Evolutionary conservation across 2,113 vertebrate genomes (phyloP).

Genomic region (Pontoporia blainvillei): DNA sequence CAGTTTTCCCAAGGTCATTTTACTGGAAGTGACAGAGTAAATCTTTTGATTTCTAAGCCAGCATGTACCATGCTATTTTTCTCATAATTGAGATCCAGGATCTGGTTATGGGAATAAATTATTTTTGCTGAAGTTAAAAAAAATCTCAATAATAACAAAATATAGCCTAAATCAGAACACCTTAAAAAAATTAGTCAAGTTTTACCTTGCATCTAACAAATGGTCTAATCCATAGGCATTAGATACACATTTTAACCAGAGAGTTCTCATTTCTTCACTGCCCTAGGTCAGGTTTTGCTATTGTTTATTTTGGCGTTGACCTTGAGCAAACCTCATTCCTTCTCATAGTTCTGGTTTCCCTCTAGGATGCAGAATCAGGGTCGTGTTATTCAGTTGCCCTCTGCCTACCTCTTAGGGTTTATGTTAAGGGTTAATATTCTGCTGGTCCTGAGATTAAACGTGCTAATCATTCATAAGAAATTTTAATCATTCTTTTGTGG

Average conservation of each 20-base stretch:
- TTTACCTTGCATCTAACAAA: not conserved
- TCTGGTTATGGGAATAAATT: not conserved
- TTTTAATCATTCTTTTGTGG: constrained; percentile 56
- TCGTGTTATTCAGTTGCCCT: not conserved
- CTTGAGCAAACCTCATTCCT: not conserved
- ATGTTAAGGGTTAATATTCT: constrained; percentile 20
- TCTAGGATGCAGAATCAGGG: not conserved
- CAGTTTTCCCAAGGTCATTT: not conserved
- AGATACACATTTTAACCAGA: not conserved
- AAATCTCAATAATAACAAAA: not conserved
- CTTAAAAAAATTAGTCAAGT: not conserved
- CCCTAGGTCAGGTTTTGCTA: not conserved
- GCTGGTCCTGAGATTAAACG: not conserved
- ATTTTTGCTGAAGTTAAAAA: not conserved
- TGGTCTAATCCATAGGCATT: not conserved
- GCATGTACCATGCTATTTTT: not conserved
- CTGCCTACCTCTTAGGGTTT: not conserved
- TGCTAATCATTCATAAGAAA: constrained; percentile 44
- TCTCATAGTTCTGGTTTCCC: not conserved
- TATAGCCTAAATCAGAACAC: not conserved
- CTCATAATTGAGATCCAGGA: not conserved
- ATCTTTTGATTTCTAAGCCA: not conserved
- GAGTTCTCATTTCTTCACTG: not conserved
- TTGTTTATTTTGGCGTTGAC: not conserved
- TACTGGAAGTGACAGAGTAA: not conserved